A percentile compares a stretch with the other conserved stretches of the same genome.
Evolutionary conservation across 2,113 vertebrate species (phyloP).

Genomic region (Antennarius striatus): DNA sequence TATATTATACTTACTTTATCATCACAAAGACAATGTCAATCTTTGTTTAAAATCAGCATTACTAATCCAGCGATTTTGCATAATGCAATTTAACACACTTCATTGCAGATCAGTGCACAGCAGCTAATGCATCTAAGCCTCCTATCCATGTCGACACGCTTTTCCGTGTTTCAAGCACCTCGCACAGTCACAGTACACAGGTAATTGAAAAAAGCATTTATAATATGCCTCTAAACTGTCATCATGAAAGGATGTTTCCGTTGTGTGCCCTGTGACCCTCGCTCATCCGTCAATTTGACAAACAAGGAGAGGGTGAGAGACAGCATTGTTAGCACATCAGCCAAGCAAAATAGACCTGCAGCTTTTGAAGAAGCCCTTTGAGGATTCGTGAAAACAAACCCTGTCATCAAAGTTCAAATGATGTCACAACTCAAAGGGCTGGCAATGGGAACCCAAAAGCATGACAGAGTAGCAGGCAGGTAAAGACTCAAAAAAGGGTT

Average conservation of each 20-base stretch:
- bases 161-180: neutral
- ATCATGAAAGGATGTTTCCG: constrained; percentile 81
- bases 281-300: constrained; percentile 79
- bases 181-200: neutral
- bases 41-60: too few relatives aligned
- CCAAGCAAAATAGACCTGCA: constrained; percentile 46
- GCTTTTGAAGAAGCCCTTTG: constrained; percentile 27
- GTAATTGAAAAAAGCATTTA: constrained; percentile 9
- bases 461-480: too few relatives aligned
- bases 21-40: neutral
- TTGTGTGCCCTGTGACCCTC: constrained; percentile 80
- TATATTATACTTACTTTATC: neutral
- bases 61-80: neutral
- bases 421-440: neutral
- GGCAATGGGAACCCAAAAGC: too few relatives aligned
- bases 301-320: constrained; percentile 57
- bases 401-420: constrained; percentile 1
- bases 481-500: too few relatives aligned
- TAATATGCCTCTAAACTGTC: constrained; percentile 32
- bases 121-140: neutral
- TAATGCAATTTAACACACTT: neutral
- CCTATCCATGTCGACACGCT: neutral
- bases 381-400: constrained; percentile 7
- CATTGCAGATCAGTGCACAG: neutral
- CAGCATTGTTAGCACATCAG: constrained; percentile 55